Conservation (phyloP, 2,113 vertebrate species). For the Elephas maximus region DNA sequence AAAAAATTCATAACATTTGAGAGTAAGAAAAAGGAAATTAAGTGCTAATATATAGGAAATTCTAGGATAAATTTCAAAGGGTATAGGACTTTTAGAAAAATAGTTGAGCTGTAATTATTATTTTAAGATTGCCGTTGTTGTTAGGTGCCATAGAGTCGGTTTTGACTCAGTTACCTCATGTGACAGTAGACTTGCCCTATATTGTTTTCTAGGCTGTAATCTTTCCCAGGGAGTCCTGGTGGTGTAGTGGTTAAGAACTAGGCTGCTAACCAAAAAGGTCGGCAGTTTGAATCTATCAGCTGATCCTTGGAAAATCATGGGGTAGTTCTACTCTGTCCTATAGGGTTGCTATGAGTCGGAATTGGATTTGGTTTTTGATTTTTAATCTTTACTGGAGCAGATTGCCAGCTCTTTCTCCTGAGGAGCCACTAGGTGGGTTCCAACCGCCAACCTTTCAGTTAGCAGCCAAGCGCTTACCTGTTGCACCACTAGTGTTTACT, state of each 20-base stretch:
- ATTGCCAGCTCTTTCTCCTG: neutral
- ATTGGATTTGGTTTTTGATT: no score
- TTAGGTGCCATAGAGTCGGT: neutral
- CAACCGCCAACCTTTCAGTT: neutral
- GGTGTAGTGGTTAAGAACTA: no score
- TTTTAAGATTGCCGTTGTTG: neutral
- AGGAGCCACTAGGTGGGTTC: no score
- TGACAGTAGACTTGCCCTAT: neutral
- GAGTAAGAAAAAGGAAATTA: conserved; percentile 43
- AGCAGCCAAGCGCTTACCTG: neutral
- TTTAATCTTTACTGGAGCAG: neutral
- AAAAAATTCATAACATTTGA: neutral
- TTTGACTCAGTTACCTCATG: neutral
- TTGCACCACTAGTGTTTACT: neutral
- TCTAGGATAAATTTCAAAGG: conserved; percentile 44
- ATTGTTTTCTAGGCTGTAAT: neutral
- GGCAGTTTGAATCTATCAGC: no score
- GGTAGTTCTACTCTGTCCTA: no score
- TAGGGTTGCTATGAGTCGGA: no score
- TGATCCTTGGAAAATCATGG: no score
- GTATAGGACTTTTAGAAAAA: neutral
- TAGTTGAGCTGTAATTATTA: neutral
- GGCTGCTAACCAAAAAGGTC: no score
- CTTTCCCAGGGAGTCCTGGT: neutral
- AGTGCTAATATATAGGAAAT: conserved; percentile 8